Evolutionary conservation across 2,113 vertebrate genomes (phyloP).

Genomic region (Microcebus jonahi): DNA sequence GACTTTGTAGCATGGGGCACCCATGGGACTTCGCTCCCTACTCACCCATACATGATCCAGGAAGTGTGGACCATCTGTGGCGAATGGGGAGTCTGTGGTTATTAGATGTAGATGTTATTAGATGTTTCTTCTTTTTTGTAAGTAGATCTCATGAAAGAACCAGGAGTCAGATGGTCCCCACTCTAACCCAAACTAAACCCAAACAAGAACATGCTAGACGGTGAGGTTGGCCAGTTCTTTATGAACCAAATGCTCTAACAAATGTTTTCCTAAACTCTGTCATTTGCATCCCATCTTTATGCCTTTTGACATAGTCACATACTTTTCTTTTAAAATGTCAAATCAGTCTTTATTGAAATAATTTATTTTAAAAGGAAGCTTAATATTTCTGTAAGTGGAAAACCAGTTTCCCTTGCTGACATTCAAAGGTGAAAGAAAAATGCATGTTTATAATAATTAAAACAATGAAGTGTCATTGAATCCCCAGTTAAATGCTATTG

Average conservation of each 20-base stretch:
- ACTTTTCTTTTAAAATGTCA: not conserved
- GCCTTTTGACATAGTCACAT: not conserved
- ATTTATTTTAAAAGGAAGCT: not conserved
- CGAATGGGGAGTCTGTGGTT: not conserved
- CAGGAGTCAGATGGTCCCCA: not conserved
- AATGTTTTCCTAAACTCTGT: not conserved
- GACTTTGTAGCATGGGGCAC: not conserved
- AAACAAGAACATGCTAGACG: not conserved
- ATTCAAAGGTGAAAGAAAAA: slow-evolving; percentile 2
- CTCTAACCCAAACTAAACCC: not conserved
- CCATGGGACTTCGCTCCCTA: not conserved
- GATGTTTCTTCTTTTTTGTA: not conserved
- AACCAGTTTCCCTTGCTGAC: not conserved
- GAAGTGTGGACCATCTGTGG: not conserved
- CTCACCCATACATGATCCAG: not conserved
- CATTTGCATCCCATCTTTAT: not conserved
- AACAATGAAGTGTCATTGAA: not conserved
- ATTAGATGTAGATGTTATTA: not conserved
- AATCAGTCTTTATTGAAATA: not conserved
- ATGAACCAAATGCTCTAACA: not conserved
- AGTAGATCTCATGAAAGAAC: not conserved
- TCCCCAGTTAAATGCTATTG: not conserved
- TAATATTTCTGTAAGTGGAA: not conserved
- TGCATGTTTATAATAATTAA: not conserved
- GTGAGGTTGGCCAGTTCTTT: not conserved